Conservation (phyloP, 1,140 invertebrate genomes). For the Euglossa dilemma region DNA sequence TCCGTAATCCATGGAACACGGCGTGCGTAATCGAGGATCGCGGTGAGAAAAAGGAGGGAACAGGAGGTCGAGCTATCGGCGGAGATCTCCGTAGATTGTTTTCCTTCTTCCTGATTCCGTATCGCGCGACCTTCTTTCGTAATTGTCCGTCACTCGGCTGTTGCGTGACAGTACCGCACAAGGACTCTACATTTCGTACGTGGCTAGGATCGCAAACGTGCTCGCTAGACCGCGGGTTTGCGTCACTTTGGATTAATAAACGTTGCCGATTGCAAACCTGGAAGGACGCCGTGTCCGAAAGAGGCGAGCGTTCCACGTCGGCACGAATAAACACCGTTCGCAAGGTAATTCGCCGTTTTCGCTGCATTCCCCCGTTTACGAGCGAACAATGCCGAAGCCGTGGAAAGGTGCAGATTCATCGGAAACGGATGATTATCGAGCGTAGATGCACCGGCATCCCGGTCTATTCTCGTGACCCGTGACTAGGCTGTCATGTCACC, state of each 20-base stretch:
- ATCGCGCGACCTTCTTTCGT: slow-evolving; percentile 41
- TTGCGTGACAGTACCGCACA: slow-evolving; percentile 36
- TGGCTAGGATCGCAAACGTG: slow-evolving; percentile 17
- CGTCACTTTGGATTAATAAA: slow-evolving; percentile 10
- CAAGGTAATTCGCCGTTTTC: background rate
- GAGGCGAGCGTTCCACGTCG: background rate
- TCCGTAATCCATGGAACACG: background rate
- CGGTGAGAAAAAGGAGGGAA: background rate
- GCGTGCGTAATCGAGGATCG: background rate
- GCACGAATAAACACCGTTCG: background rate
- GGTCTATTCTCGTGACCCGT: background rate
- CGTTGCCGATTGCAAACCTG: background rate
- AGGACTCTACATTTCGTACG: slow-evolving; percentile 35
- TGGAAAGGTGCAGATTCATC: background rate
- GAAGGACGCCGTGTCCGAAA: slow-evolving; percentile 7
- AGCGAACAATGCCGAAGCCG: too few species aligned
- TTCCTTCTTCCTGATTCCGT: slow-evolving; percentile 59
- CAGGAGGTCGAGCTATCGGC: slow-evolving; percentile 19
- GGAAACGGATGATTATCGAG: background rate
- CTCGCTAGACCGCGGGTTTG: background rate
- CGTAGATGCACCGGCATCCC: background rate
- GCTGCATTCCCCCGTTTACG: background rate
- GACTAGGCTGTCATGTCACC: background rate
- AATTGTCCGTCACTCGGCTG: slow-evolving; percentile 22
- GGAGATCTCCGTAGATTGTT: slow-evolving; percentile 18